These are phyloP conservation scores for Dufourea novaeangliae DNA, from an alignment of 1,140 invertebrate genomes.

Conservation along the genomic window DNA sequence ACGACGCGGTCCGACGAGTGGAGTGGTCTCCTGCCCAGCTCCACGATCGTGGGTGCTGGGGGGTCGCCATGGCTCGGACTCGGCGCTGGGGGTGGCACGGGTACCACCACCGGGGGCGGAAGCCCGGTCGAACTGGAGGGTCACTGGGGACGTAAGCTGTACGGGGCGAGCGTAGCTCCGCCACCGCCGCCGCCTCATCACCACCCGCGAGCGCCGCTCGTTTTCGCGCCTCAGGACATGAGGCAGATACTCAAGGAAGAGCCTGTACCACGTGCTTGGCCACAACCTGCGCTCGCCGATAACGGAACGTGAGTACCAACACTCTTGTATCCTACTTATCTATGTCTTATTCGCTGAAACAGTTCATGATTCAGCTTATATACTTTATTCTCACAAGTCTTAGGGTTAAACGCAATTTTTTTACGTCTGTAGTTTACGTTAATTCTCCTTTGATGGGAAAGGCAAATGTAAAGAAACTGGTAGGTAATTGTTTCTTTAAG, in stretches of 20 bases:
- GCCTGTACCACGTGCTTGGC: constrained; percentile 79
- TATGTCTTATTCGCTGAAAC: too few relatives aligned
- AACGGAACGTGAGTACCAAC: constrained; percentile 77
- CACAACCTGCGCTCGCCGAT: constrained; percentile 77
- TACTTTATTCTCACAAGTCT: too few relatives aligned
- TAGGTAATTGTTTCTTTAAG: too few relatives aligned
- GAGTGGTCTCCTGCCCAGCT: constrained; percentile 81
- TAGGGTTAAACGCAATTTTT: too few relatives aligned
- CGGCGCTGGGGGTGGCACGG: constrained; percentile 74
- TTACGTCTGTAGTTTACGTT: too few relatives aligned
- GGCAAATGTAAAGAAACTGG: too few relatives aligned
- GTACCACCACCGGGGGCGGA: constrained; percentile 73
- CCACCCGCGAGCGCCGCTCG: constrained; percentile 77
- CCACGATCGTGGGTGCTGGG: constrained; percentile 81
- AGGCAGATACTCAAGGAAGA: constrained; percentile 80
- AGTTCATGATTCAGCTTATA: too few relatives aligned
- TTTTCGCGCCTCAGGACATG: constrained; percentile 81
- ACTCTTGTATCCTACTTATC: too few relatives aligned
- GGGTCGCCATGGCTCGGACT: constrained; percentile 81
- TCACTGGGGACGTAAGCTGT: constrained; percentile 80
- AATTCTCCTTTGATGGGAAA: too few relatives aligned
- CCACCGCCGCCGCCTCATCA: constrained; percentile 80
- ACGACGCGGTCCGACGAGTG: constrained; percentile 82
- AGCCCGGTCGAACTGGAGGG: constrained; percentile 80
- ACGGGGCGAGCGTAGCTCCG: constrained; percentile 79